Base-by-base conservation (phyloP, 2,888 invertebrate genomes). In the Rutpela maculata region DNA sequence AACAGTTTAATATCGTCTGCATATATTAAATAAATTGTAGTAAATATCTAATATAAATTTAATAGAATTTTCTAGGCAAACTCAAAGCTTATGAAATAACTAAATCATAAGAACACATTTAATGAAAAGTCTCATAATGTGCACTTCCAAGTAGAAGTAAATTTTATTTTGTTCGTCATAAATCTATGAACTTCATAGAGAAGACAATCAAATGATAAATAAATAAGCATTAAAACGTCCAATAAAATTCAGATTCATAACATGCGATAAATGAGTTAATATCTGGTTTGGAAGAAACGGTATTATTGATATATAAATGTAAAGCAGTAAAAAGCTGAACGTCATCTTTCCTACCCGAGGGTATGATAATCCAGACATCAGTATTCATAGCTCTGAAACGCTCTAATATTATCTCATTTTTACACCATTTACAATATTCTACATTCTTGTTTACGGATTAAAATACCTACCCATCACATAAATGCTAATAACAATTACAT, bases 351-450 rank as follows among this genome's bases (percentile, higher is more conserved):
- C 43, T 68, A 77, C 80, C 72, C 75, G 77, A 77, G 81, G 80
- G 78, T 81, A 82, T 82, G 81, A 76, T 82, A 84, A 83, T 84
- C 76, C 72, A 11, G 76, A 76, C 81, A 82, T 84, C 83, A 84
- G 84, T 84, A 84, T 84, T 84, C 84, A 83, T 83, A 82, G 81
- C 82, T 81, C 78, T 70, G 76, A 80, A 84, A 80, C 80, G 80
- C 79, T 78, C 35, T 71, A 76, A 77, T 81, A 81, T 81, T 81
- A 78, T 79, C 80, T 77, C 77, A 73, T 77, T 81, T 82, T 80
- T 77, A 66, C 77, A 70, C 78, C 79, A 78, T 79, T 78, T 70
- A 59, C 60, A 70, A 60, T 70, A 70, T 70, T 70, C 60, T 70
- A 60, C 60, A 70, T 70, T 69, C 70, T 35, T 57, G 38, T 31